These are phyloP conservation scores for Catharus ustulatus DNA, from an alignment of 2,797 vertebrate genomes.

Conservation along the genomic window DNA sequence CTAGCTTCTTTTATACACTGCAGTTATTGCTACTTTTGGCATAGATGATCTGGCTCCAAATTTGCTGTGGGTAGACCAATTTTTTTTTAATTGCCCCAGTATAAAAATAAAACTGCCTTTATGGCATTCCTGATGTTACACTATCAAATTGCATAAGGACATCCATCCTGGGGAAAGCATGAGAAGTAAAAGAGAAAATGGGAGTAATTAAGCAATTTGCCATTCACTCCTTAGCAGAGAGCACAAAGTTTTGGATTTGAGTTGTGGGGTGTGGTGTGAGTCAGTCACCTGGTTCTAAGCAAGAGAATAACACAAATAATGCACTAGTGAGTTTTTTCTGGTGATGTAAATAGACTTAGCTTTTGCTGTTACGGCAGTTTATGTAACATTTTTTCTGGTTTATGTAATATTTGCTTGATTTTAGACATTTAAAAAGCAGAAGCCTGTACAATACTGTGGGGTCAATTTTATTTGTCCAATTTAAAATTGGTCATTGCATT, in stretches of 20 bases:
- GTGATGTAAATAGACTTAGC: not conserved
- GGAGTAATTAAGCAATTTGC: not conserved
- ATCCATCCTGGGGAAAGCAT: not conserved
- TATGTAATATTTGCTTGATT: not conserved
- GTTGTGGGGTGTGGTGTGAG: not conserved
- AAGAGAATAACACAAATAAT: not conserved
- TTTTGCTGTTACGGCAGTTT: not conserved
- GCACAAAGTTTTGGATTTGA: not conserved
- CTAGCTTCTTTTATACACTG: slow-evolving; percentile 9
- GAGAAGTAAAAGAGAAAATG: not conserved
- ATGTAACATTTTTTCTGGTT: not conserved
- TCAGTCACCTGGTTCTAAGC: not conserved
- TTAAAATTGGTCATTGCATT: not conserved
- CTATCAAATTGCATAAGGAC: slow-evolving; percentile 12
- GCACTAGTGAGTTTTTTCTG: not conserved
- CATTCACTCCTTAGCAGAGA: not conserved
- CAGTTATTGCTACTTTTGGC: slow-evolving; percentile 59
- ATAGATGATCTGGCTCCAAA: slow-evolving; percentile 55
- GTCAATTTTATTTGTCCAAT: not conserved
- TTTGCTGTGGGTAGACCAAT: slow-evolving; percentile 52
- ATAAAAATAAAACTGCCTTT: slow-evolving; percentile 67
- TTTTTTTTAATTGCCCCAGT: slow-evolving; percentile 39
- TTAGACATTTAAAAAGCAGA: not conserved
- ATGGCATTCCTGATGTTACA: slow-evolving; percentile 23
- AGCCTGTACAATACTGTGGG: not conserved